These are phyloP conservation scores for Tamandua tetradactyla DNA, from an alignment of 2,797 vertebrate species.

Conservation along the genomic window DNA sequence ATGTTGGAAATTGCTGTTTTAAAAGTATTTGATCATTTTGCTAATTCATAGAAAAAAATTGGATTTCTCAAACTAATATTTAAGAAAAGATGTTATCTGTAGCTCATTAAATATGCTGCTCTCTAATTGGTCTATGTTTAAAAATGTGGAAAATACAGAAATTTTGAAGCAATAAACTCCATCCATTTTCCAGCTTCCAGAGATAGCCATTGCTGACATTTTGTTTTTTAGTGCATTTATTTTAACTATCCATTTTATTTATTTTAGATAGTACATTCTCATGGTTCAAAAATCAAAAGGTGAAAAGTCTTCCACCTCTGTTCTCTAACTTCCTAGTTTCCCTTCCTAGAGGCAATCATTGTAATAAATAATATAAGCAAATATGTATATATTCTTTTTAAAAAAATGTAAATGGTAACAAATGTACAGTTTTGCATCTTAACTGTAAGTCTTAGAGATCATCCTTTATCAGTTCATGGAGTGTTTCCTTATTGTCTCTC, in stretches of 20 bases:
- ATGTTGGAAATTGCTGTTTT: constrained; percentile 12
- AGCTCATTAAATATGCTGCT: not conserved
- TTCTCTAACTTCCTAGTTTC: not conserved
- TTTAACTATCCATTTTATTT: not conserved
- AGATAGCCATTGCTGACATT: constrained; percentile 1
- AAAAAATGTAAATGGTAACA: not conserved
- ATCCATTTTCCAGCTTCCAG: not conserved
- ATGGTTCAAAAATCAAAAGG: not conserved
- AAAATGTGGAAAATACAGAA: not conserved
- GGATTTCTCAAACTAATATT: not conserved
- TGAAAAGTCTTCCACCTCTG: not conserved
- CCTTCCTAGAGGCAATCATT: not conserved
- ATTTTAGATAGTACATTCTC: not conserved
- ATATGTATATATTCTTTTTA: not conserved
- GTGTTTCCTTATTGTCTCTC: not conserved
- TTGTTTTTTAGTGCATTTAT: not conserved
- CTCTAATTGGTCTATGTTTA: not conserved
- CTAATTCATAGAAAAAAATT: constrained; percentile 25
- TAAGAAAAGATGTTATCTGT: constrained; percentile 19
- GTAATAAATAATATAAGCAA: not conserved
- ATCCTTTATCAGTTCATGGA: not conserved
- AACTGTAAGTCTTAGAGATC: not conserved
- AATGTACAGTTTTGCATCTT: not conserved
- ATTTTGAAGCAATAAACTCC: not conserved
- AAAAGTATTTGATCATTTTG: constrained; percentile 35